Evolutionary conservation across 2,888 invertebrate genomes (phyloP).

Genomic region (Hydropsyche betteni): DNA sequence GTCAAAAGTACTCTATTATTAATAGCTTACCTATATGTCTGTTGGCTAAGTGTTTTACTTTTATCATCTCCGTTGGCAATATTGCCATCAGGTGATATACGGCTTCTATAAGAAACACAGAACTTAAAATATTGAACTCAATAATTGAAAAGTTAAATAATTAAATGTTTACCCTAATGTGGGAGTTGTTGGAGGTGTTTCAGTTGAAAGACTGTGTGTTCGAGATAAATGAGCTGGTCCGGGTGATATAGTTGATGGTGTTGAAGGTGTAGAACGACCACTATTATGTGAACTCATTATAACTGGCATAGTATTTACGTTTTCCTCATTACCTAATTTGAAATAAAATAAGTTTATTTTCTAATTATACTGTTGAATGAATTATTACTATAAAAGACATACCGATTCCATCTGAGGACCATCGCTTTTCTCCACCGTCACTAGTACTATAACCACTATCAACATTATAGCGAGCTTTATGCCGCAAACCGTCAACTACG

Average conservation of each 20-base stretch:
- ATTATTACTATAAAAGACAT: not conserved
- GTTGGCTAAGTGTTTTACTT: slow-evolving; percentile 73
- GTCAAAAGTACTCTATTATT: not conserved
- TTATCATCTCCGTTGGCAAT: slow-evolving; percentile 74
- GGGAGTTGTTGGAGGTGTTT: slow-evolving; percentile 62
- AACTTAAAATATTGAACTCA: slow-evolving; percentile 51
- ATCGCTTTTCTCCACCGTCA: slow-evolving; percentile 82
- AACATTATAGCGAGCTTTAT: slow-evolving; percentile 74
- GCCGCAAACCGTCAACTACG: slow-evolving; percentile 61
- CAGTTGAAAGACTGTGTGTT: slow-evolving; percentile 63
- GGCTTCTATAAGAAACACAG: slow-evolving; percentile 67
- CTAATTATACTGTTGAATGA: not conserved
- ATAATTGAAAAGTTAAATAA: slow-evolving; percentile 42
- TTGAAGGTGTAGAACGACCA: slow-evolving; percentile 66
- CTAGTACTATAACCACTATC: slow-evolving; percentile 92
- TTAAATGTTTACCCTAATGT: slow-evolving; percentile 44
- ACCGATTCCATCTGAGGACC: slow-evolving; percentile 77
- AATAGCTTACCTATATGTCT: slow-evolving; percentile 74
- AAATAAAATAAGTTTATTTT: slow-evolving; percentile 5
- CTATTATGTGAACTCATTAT: slow-evolving; percentile 54
- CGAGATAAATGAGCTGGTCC: slow-evolving; percentile 62
- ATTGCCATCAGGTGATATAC: slow-evolving; percentile 68
- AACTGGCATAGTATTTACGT: slow-evolving; percentile 12
- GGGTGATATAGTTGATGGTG: slow-evolving; percentile 70
- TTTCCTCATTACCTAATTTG: slow-evolving; percentile 26